Percentiles rank a stretch among this genome's conserved stretches.
Conservation (phyloP, 2,113 vertebrate genomes). For the Gallinago media region DNA sequence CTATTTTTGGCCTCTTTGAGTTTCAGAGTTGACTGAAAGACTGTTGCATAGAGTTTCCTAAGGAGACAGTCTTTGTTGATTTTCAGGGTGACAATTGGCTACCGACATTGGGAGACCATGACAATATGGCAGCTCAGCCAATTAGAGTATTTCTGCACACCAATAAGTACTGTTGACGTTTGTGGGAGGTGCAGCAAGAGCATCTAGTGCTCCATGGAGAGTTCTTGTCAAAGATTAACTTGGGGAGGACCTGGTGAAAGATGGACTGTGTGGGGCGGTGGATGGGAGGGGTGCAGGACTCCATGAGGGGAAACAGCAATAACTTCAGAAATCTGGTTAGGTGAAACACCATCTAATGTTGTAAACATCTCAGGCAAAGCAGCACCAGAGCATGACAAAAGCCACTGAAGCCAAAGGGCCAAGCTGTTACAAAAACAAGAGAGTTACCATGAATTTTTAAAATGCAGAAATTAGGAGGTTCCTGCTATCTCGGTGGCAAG, state of each 20-base stretch:
- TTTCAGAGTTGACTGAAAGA: background rate
- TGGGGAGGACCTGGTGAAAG: background rate
- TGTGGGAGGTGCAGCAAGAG: background rate
- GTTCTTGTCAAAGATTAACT: background rate
- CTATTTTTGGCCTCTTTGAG: no score
- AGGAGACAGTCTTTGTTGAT: background rate
- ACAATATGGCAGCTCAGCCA: background rate
- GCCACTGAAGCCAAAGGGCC: background rate
- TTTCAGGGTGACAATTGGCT: background rate
- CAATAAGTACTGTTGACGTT: background rate
- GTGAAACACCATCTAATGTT: background rate
- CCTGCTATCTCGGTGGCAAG: background rate
- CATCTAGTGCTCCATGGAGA: background rate
- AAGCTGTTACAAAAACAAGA: background rate
- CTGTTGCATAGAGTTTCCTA: background rate
- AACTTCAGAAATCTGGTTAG: background rate
- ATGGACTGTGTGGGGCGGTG: background rate
- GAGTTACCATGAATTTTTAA: background rate
- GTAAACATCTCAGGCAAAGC: background rate
- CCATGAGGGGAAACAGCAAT: background rate
- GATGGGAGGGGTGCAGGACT: no score
- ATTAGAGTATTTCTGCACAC: background rate
- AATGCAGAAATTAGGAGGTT: background rate
- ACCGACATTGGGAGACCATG: background rate
- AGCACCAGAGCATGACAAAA: background rate